phyloP scores from a whole-genome alignment of 2,888 invertebrate genomes.

The Heteropelma amictum region DNA sequence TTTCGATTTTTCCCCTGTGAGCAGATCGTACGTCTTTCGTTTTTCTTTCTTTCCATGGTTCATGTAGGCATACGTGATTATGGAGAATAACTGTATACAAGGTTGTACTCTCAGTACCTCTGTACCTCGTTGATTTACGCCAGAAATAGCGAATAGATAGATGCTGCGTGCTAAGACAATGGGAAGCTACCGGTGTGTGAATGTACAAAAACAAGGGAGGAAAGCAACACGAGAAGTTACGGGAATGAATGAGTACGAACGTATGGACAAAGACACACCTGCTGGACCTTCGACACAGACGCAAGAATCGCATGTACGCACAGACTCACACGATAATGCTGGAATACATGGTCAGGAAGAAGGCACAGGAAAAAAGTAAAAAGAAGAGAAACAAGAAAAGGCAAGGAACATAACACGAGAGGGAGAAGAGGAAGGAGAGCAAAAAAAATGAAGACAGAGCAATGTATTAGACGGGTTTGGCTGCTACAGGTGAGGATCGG shows the following conservation, averaged over 20 bases:
- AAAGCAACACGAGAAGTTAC: constrained; percentile 16
- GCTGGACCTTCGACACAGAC: constrained; percentile 45
- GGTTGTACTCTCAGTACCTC: neutral
- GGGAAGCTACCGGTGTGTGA: constrained; percentile 55
- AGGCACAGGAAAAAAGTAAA: neutral
- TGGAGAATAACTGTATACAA: neutral
- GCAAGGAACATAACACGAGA: neutral
- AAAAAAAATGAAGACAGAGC: constrained; percentile 14
- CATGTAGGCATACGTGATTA: too few relatives aligned
- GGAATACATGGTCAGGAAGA: neutral
- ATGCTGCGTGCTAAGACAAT: constrained; percentile 40
- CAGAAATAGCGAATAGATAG: constrained; percentile 14
- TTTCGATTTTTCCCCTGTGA: too few relatives aligned
- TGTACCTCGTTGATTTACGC: constrained; percentile 41
- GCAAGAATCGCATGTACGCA: too few relatives aligned
- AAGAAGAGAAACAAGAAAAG: constrained; percentile 23
- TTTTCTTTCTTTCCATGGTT: too few relatives aligned
- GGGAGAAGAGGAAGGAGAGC: neutral
- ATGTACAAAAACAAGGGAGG: constrained; percentile 1
- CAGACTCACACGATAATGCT: neutral
- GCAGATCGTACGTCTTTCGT: too few relatives aligned
- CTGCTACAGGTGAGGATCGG: constrained; percentile 8
- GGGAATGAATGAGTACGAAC: constrained; percentile 57
- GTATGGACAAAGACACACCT: constrained; percentile 50
- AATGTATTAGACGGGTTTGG: constrained; percentile 32